Base-by-base conservation (phyloP, 1,140 invertebrate species). In the Hylaeus volcanicus region DNA sequence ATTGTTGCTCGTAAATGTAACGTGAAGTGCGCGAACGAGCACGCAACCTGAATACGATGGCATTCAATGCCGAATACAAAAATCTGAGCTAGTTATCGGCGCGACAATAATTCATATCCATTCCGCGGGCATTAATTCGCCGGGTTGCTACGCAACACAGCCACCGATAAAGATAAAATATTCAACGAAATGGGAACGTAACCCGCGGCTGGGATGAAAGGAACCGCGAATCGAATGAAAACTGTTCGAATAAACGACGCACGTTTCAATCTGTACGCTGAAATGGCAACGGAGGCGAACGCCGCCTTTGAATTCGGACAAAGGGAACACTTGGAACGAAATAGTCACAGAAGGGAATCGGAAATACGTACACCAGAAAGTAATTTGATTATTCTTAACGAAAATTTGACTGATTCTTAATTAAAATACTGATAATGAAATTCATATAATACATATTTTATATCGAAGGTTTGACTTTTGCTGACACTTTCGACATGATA, bases 1-100 rank as follows among this genome's bases (percentile, higher is more conserved):
- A 77, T 77, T 77, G 74, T 77, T 51, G 37, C 8, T n/a, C 66
- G 55, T 51, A 43, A 71, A 77, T 71, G 75, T 45, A 61, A 77
- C 66, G 45, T 5, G 43, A 61, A 14, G 37, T 15, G 5, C 68
- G 55, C 58, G 56, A 71, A 77, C 71, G 56, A 60, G 37, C 39
- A 12, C 5, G 6, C 2, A 45, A 55, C 14, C n/a, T 61, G 39
- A 60, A 75, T 43, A 12, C 39, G 45, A 39, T 51, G 48, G 9
- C 45, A 41, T 26, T 6, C 11, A 5, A 11, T 41, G 37, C 5
- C 26, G 48, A 41, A 11, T 55, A 74, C 63, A 43, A 12, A 74
- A 48, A 43, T 63, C 60, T 45, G 64, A 39, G 56, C 41, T 53
- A n/a, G 26, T 48, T 41, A 68, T 69, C 58, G 43, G 9, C 26